These are phyloP conservation scores for Sander vitreus DNA, from an alignment of 2,113 vertebrate species.

Conservation along the genomic window DNA sequence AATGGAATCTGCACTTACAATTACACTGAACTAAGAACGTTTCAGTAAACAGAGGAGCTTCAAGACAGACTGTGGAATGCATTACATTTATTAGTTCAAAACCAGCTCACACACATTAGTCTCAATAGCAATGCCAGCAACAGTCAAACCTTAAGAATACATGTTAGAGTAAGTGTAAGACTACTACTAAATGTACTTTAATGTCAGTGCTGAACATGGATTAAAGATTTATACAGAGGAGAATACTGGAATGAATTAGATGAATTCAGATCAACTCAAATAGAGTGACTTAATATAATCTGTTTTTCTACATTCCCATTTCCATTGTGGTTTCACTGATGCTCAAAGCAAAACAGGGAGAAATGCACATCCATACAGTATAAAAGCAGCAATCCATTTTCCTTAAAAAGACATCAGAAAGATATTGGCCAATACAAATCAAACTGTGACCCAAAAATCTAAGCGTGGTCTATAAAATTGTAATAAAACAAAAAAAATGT, in stretches of 20 bases:
- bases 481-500: constrained; percentile 35
- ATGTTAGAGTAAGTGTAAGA: constrained; percentile 20
- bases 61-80: constrained; percentile 42
- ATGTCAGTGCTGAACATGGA: constrained; percentile 25
- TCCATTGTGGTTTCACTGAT: not conserved
- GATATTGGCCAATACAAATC: constrained; percentile 45
- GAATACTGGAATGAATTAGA: constrained; percentile 20
- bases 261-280: constrained; percentile 28
- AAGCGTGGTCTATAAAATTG: constrained; percentile 46
- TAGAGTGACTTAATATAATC: not conserved
- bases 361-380: constrained; percentile 62
- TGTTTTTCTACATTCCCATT: constrained; percentile 6
- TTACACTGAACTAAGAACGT: not conserved
- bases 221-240: constrained; percentile 39
- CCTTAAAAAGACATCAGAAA: constrained; percentile 61
- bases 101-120: constrained; percentile 58
- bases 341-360: constrained; percentile 12
- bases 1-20: not conserved
- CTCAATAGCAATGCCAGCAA: constrained; percentile 50
- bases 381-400: constrained; percentile 63
- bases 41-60: constrained; percentile 19
- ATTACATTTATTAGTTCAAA: constrained; percentile 67
- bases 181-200: constrained; percentile 36
- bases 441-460: constrained; percentile 52
- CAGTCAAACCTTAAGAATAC: constrained; percentile 43